Evolutionary conservation across 2,113 vertebrate genomes (phyloP).

Genomic region (Forbesichthys papilliferus): DNA sequence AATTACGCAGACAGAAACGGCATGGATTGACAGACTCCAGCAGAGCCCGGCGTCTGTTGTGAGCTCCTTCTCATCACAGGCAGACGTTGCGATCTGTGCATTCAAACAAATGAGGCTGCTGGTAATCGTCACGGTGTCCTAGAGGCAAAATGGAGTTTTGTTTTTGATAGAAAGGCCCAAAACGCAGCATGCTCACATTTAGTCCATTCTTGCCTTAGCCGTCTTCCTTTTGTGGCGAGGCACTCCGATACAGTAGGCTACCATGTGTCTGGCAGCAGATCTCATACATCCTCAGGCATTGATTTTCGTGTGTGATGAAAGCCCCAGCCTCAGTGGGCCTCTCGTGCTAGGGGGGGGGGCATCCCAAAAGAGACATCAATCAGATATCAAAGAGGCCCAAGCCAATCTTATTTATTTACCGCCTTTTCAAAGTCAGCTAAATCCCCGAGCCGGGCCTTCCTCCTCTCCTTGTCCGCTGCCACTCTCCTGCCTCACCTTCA

Average conservation of each 20-base stretch:
- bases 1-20: constrained; percentile 48
- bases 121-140: not conserved
- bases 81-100: constrained; percentile 16
- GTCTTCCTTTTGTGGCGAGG: constrained; percentile 48
- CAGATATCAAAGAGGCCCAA: constrained; percentile 69
- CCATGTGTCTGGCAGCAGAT: constrained; percentile 60
- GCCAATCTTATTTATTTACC: constrained; percentile 75
- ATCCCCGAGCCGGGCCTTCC: constrained; percentile 52
- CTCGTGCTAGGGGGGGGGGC: constrained; percentile 65
- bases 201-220: constrained; percentile 8
- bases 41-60: constrained; percentile 29
- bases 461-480: constrained; percentile 31
- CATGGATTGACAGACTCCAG: constrained; percentile 51
- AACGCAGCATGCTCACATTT: not conserved
- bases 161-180: not conserved
- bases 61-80: constrained; percentile 31
- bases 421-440: constrained; percentile 67
- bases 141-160: constrained; percentile 11
- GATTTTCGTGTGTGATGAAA: constrained; percentile 75
- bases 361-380: constrained; percentile 77
- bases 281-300: constrained; percentile 69
- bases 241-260: constrained; percentile 19
- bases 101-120: not conserved
- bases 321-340: constrained; percentile 71
- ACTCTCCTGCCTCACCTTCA: constrained; percentile 64